phyloP scores from a whole-genome alignment of 2,113 vertebrate species.

The Dipodomys spectabilis region DNA sequence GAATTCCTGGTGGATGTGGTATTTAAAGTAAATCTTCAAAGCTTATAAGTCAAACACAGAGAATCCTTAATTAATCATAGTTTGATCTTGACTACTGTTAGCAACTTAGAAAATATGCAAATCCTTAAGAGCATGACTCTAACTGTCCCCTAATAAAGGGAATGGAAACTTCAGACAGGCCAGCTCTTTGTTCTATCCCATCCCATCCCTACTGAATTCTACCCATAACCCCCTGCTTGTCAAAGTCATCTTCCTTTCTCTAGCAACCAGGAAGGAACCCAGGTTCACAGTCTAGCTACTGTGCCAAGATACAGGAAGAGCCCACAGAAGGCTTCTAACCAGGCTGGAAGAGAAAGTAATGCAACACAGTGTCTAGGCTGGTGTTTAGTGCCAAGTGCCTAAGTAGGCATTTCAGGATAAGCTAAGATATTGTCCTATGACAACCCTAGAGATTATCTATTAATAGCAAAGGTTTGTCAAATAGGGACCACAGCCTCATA shows the following conservation, averaged over 20 bases:
- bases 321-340: neutral
- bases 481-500: neutral
- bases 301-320: neutral
- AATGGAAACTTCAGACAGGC: neutral
- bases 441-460: neutral
- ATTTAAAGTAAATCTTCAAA: slow-evolving; percentile 52
- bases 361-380: neutral
- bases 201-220: neutral
- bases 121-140: neutral
- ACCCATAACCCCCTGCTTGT: neutral
- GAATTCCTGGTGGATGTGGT: neutral
- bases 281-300: neutral
- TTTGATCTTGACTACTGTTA: neutral
- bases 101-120: neutral
- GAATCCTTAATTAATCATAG: neutral
- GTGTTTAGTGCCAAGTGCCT: no score
- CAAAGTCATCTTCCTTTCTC: neutral
- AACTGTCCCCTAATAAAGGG: neutral
- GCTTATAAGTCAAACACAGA: neutral
- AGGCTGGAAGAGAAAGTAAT: neutral
- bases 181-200: neutral
- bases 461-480: neutral
- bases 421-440: neutral
- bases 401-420: neutral
- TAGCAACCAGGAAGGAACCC: neutral